phyloP scores from a whole-genome alignment of 2,797 vertebrate genomes.

The Mallotus villosus region DNA sequence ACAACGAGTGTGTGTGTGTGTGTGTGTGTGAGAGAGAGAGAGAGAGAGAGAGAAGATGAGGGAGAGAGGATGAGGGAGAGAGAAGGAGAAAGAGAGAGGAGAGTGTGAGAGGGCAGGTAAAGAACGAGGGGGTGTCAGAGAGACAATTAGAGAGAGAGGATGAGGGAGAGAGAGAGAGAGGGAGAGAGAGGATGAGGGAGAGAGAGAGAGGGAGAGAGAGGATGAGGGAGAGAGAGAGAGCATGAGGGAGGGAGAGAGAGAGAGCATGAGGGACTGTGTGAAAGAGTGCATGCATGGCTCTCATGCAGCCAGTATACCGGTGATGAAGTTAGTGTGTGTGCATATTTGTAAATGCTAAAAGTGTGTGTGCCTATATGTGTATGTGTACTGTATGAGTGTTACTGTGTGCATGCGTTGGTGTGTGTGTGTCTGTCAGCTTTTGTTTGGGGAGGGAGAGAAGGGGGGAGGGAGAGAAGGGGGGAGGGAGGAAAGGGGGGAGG shows the following conservation, averaged over 20 bases:
- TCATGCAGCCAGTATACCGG: conserved; percentile 3
- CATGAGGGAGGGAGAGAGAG: neutral
- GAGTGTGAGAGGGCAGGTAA: too few relatives aligned
- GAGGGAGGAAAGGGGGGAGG: conserved; percentile 36
- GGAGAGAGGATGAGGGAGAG: too few relatives aligned
- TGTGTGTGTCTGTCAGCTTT: conserved; percentile 18
- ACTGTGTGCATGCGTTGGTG: neutral
- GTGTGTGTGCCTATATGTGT: conserved; percentile 6
- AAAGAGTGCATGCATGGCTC: neutral
- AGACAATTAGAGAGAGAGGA: neutral
- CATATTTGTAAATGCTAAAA: neutral
- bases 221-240: neutral
- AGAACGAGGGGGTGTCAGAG: conserved; percentile 22
- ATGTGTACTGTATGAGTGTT: neutral
- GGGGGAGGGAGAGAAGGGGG: conserved; percentile 13
- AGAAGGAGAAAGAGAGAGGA: too few relatives aligned
- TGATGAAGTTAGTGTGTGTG: neutral
- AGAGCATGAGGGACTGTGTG: conserved; percentile 22
- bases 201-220: neutral
- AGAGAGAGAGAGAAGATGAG: neutral
- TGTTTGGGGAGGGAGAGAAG: conserved; percentile 16
- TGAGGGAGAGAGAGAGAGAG: conserved; percentile 4
- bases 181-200: neutral
- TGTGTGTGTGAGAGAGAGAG: conserved; percentile 5
- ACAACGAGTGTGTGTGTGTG: conserved; percentile 20